Base-by-base conservation (phyloP, 2,113 vertebrate genomes). In the Erinaceus europaeus region DNA sequence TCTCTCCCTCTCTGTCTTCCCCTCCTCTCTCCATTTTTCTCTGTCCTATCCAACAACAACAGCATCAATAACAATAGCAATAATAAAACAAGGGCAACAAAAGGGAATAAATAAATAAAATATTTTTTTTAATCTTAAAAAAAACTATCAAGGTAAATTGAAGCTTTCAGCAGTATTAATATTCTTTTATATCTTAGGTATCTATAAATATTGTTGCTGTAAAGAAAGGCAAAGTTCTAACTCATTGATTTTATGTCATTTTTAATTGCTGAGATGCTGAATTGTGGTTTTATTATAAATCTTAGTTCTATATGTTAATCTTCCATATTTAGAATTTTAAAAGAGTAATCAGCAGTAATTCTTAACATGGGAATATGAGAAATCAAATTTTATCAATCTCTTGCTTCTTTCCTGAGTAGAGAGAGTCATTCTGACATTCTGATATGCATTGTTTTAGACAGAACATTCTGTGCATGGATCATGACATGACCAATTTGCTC, bases 221-320 rank as follows among this genome's bases (percentile, higher is more conserved):
- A n/a, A n/a, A n/a, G n/a, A n/a, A n/a, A n/a, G n/a, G n/a, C n/a
- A n/a, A n/a, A n/a, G n/a, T n/a, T n/a, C n/a, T n/a, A n/a, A n/a
- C n/a, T n/a, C n/a, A n/a, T n/a, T n/a, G n/a, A n/a, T n/a, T 46
- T 52, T 36, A 21, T 53, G 20, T 59, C 65, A 53, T 50, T 81
- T 77, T 76, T 82, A 62, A 18, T 29, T 75, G 17, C n/a, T 67
- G 23, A 61, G 46, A 21, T 79, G 29, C 46, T 93, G 11, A 69
- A 55, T 50, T 91, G 1, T 83, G 21, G 9, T 86, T 93, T 90
- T 76, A 23, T 72, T n/a, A 21, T 72, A 68, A 81, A 15, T 32
- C 23, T 84, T 84, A 83, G 4, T 17, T 79, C 29, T 71, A 8
- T 71, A 32, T 7, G 23, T 36, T 81, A 46, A 71, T 10, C 10